These are phyloP conservation scores for Pyxicephalus adspersus DNA, from an alignment of 2,113 vertebrate genomes.

Conservation along the genomic window DNA sequence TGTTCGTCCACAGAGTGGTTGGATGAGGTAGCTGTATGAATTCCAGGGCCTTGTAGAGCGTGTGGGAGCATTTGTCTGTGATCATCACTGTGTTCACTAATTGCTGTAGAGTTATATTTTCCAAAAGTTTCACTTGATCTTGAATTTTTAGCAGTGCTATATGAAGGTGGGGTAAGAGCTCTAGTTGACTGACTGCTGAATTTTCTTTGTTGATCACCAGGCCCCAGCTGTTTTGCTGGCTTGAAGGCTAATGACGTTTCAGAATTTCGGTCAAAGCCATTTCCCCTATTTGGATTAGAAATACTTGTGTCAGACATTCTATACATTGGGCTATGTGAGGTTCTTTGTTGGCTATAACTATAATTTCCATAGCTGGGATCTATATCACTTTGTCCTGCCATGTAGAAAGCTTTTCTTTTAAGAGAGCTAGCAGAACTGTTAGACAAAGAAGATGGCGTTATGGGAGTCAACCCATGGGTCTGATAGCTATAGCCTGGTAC, in stretches of 20 bases:
- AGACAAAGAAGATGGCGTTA: slow-evolving; percentile 90
- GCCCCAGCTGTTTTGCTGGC: slow-evolving; percentile 92
- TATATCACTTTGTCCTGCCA: slow-evolving; percentile 97
- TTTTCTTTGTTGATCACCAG: slow-evolving; percentile 94
- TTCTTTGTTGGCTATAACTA: slow-evolving; percentile 97
- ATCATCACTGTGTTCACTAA: slow-evolving; percentile 88
- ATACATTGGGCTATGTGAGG: slow-evolving; percentile 97
- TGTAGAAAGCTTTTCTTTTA: slow-evolving; percentile 99
- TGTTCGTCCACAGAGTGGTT: slow-evolving; percentile 92
- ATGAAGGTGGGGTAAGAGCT: slow-evolving; percentile 91
- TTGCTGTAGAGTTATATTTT: slow-evolving; percentile 89
- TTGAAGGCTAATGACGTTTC: slow-evolving; percentile 95
- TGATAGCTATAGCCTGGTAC: slow-evolving; percentile 95
- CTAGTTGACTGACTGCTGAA: slow-evolving; percentile 90
- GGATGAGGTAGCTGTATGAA: slow-evolving; percentile 91
- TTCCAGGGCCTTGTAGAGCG: slow-evolving; percentile 83
- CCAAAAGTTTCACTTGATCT: slow-evolving; percentile 87
- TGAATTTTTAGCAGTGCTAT: slow-evolving; percentile 89
- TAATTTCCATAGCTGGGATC: slow-evolving; percentile 96
- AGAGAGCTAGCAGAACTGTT: slow-evolving; percentile 93
- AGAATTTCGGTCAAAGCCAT: slow-evolving; percentile 92
- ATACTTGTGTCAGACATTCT: slow-evolving; percentile 91
- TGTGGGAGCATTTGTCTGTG: slow-evolving; percentile 90
- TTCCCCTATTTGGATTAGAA: slow-evolving; percentile 90
- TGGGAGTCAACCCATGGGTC: slow-evolving; percentile 89